phyloP scores from a whole-genome alignment of 2,797 vertebrate genomes.

The Forpus xanthops region DNA sequence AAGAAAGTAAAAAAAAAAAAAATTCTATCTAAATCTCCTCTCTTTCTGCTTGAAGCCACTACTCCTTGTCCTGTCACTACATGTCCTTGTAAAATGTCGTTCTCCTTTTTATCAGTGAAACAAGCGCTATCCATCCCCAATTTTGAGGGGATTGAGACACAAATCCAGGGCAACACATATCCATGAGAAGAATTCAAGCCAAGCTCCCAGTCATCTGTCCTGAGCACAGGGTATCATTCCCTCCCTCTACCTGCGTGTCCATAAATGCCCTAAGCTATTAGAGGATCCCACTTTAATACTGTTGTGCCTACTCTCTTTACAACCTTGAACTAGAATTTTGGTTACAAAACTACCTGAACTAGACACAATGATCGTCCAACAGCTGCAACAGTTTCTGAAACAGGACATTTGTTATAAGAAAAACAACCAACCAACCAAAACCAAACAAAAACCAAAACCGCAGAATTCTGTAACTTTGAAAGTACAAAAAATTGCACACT shows the following conservation, averaged over 20 bases:
- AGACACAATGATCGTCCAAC: neutral
- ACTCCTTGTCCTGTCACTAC: neutral
- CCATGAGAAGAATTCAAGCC: neutral
- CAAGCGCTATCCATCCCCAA: neutral
- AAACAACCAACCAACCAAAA: too few species aligned
- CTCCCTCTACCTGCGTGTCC: neutral
- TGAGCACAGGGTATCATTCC: neutral
- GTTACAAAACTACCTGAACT: neutral
- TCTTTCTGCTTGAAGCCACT: neutral
- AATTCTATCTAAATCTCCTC: neutral
- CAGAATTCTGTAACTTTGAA: neutral
- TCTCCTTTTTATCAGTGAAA: neutral
- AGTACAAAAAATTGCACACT: neutral
- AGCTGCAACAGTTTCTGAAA: neutral
- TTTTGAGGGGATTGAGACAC: neutral
- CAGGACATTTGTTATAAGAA: neutral
- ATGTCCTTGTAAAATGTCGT: neutral
- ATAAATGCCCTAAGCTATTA: neutral
- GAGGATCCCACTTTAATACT: neutral
- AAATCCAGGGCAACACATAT: fast-evolving
- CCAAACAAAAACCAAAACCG: neutral
- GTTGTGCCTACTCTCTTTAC: neutral
- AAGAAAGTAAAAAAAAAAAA: too few species aligned
- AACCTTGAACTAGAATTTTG: neutral
- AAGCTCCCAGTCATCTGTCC: neutral